Evolutionary conservation across 2,888 invertebrate genomes (phyloP).

Genomic region (Venustoraphidia nigricollis): DNA sequence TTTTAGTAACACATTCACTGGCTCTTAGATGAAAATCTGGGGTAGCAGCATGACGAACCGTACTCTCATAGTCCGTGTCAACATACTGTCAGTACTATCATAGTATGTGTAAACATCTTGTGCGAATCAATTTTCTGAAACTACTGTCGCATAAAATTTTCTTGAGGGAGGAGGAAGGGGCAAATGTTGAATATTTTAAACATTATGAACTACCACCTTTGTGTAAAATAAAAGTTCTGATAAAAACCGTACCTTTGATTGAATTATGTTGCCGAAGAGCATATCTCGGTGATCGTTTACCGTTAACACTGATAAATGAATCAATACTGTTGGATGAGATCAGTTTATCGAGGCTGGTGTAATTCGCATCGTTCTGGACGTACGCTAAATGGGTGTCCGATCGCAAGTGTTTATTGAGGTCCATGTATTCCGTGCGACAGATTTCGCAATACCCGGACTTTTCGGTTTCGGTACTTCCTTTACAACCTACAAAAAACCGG

Average conservation of each 20-base stretch:
- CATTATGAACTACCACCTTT: background rate
- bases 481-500: slow-evolving; percentile 1
- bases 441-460: slow-evolving; percentile 64
- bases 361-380: slow-evolving; percentile 58
- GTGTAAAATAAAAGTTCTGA: no score
- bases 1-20: no score
- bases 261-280: background rate
- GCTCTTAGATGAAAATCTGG: no score
- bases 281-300: slow-evolving; percentile 10
- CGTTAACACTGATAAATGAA: slow-evolving; percentile 13
- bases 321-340: slow-evolving; percentile 15
- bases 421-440: slow-evolving; percentile 59
- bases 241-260: no score
- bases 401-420: slow-evolving; percentile 52
- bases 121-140: no score
- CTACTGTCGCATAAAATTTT: no score
- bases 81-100: no score
- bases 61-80: no score
- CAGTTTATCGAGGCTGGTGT: slow-evolving; percentile 55
- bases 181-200: slow-evolving; percentile 16
- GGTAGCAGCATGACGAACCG: no score
- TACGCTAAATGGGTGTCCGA: slow-evolving; percentile 60
- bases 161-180: slow-evolving; percentile 14
- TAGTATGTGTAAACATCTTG: no score
- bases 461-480: slow-evolving; percentile 19